Base-by-base conservation (phyloP, 2,888 invertebrate species). In the Trachelus troglodyta region DNA sequence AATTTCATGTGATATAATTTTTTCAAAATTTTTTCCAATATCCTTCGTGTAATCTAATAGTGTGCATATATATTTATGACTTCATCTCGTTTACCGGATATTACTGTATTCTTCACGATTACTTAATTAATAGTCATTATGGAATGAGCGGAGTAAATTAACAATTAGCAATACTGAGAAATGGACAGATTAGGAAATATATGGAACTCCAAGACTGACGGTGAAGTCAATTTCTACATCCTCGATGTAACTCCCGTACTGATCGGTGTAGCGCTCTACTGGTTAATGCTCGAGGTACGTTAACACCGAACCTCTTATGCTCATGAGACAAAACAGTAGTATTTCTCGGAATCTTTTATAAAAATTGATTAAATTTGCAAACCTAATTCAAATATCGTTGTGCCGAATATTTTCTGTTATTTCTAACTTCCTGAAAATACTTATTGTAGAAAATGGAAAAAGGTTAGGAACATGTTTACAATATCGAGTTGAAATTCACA, bases 201-300 rank as follows among this genome's bases (percentile, higher is more conserved):
- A 71, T 71, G 71, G 11, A 71, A 30, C 34, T 71, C 30, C 30
- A 71, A 30, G 34, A 71, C 34, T 15, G 34, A 71, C 23, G 31
- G 71, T 71, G 71, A 71, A 71, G 30, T 71, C 71, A 71, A 31
- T 71, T 30, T 34, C 34, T 71, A 34, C 71, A 71, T 34, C 31
- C 71, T 34, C 30, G 71, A 71, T 71, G 34, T 71, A 33, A 71
- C 34, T 34, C 31, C 34, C 15, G 11, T 34, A 33, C 9, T 71
- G 34, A 71, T 71, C 71, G 30, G 71, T 71, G 71, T 71, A 31
- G 71, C 34, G 12, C 71, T 71, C 34, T 71, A 12, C 12, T 71
- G 71, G 71, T 71, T 71, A 71, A 71, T 71, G 30, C 31, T 71
- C 30, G 71, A 71, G 71, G 71, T 71, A 71, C 56, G 56, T 56